Conservation (phyloP, 2,113 vertebrate genomes). For the Ramphastos sulfuratus region DNA sequence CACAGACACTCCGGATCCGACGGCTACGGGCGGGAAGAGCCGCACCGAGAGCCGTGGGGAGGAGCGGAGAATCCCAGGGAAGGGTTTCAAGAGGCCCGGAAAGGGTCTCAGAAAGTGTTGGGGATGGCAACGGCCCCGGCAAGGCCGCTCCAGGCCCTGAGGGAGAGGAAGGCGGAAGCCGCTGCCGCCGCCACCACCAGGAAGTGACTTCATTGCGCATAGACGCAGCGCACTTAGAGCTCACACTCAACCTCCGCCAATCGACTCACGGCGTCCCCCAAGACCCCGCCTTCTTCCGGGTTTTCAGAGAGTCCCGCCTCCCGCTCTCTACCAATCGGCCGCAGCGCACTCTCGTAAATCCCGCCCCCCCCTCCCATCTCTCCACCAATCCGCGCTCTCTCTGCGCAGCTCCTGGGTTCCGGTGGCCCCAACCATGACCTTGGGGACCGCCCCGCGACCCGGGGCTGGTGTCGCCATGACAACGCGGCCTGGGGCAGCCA, state of each 20-base stretch:
- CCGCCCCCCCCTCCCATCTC: background rate
- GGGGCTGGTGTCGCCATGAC: background rate
- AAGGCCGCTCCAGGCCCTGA: background rate
- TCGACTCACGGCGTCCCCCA: fast-evolving
- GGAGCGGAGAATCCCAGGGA: too few relatives aligned
- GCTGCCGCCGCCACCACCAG: background rate
- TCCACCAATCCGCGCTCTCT: background rate
- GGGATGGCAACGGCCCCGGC: background rate
- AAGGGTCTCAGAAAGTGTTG: too few relatives aligned
- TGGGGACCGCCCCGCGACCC: background rate
- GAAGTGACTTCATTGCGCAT: background rate
- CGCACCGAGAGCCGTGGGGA: background rate
- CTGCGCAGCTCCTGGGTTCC: background rate
- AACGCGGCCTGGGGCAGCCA: background rate
- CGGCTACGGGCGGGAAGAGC: background rate
- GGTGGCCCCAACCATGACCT: too few relatives aligned
- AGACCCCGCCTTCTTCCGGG: background rate
- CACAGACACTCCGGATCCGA: too few relatives aligned
- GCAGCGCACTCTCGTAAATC: fast-evolving
- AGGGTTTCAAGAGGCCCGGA: too few relatives aligned
- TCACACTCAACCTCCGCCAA: background rate
- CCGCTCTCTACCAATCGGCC: background rate
- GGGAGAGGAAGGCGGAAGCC: background rate
- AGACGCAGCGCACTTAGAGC: background rate
- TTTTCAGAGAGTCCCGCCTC: too few relatives aligned